Evolutionary conservation across 2,888 invertebrate species (phyloP).

Genomic region (Lysandra bellargus): DNA sequence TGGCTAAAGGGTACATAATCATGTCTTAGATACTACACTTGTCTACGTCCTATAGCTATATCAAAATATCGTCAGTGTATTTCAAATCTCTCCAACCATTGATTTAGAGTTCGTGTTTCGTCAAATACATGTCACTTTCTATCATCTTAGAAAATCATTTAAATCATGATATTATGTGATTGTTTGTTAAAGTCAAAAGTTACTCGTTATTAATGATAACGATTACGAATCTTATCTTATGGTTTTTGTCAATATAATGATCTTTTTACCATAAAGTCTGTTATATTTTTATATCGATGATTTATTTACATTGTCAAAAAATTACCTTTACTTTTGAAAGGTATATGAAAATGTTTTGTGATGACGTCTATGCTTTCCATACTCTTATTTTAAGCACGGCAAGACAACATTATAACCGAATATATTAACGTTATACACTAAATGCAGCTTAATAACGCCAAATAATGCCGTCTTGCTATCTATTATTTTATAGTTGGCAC

Average conservation of each 20-base stretch:
- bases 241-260: not conserved
- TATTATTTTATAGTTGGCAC: conserved; percentile 52
- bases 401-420: conserved; percentile 60
- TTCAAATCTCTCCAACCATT: too few species aligned
- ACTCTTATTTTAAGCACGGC: conserved; percentile 50
- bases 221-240: not conserved
- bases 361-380: not conserved
- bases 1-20: too few species aligned
- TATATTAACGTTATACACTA: conserved; percentile 27
- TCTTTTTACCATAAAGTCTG: not conserved
- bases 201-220: not conserved
- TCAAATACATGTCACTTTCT: not conserved
- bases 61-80: too few species aligned
- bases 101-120: too few species aligned
- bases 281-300: conserved; percentile 24
- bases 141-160: not conserved
- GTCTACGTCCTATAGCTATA: too few species aligned
- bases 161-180: not conserved
- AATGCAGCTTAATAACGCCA: conserved; percentile 40
- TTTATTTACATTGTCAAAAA: not conserved
- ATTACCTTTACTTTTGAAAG: not conserved
- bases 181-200: too few species aligned
- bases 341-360: not conserved
- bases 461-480: conserved; percentile 66
- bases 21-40: too few species aligned